Evolutionary conservation across 2,888 invertebrate genomes (phyloP), one percentile per base, ranked within the genome.

Genomic region (Polymixis flavicincta): DNA sequence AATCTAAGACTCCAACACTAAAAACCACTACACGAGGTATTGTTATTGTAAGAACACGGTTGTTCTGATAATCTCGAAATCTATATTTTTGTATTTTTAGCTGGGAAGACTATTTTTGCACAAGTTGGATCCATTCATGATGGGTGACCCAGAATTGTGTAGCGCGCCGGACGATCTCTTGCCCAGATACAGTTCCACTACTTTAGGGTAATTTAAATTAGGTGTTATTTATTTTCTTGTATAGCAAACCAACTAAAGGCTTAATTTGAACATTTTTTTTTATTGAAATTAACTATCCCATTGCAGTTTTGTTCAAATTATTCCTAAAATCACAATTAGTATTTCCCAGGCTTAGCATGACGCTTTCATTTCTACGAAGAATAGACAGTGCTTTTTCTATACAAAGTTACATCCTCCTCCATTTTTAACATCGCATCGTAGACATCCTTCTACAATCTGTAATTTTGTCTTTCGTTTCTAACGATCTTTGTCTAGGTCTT

Each of bases 71-170:
- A 25, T 48, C 6, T 28, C 45, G 1, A 57, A 25, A 54, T 22
- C 2, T 19, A 66, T 0, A 14, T 37, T 57, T 50, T 8, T 68
- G 25, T 57, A 71, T 90, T 79, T 85, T 50, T 87, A 96, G 96
- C 81, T 96, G 69, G 95, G 93, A 19, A 89, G 82, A 64, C 83
- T 94, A 25, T 95, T 95, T 63, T 79, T 96, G 54, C 88, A 74
- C 14, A 94, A 92, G 61, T 68, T 95, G 78, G 93, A 96, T 83
- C 96, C 96, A 0, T 96, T 95, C 65, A 87, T 92, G 67, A 91
- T 90, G 84, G 87, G 86, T 25, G 80, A 84, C 42, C 55, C 74
- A 1, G 80, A 88, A 0, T 37, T 70, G 7, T 83, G 84, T 25
- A 48, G 59, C 0, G 54, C 76, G 1, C 78, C 87, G 4, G 70